phyloP scores from a whole-genome alignment of 2,797 vertebrate genomes.

The Caiman crocodilus region DNA sequence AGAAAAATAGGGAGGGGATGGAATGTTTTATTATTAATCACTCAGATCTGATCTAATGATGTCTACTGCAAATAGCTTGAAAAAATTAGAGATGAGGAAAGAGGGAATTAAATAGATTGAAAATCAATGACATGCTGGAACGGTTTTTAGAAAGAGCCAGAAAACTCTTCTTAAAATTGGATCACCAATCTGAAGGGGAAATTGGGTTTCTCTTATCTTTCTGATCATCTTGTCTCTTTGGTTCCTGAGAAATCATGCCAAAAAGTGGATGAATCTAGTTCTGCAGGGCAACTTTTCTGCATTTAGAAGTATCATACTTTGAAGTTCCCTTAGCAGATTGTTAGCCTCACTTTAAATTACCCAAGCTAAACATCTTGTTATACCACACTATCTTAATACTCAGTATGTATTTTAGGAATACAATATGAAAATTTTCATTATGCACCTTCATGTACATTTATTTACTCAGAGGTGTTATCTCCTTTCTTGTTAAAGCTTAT shows the following conservation, averaged over 20 bases:
- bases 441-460: not conserved
- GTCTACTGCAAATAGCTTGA: not conserved
- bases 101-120: not conserved
- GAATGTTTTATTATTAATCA: not conserved
- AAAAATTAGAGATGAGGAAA: not conserved
- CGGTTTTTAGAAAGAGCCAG: not conserved
- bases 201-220: not conserved
- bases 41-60: not conserved
- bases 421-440: not conserved
- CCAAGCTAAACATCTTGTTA: not conserved
- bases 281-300: not conserved
- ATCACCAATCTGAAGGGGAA: not conserved
- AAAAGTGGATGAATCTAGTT: not conserved
- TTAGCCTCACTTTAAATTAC: not conserved
- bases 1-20: not conserved
- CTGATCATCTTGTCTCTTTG: not conserved
- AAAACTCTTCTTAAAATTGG: not conserved
- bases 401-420: not conserved
- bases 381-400: not conserved
- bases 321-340: not conserved
- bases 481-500: not conserved
- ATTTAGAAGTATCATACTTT: not conserved
- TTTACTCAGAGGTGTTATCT: not conserved
- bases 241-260: not conserved
- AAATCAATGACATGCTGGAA: not conserved